These are phyloP conservation scores for Patella depressa DNA, from an alignment of 2,888 invertebrate genomes.

Conservation along the genomic window DNA sequence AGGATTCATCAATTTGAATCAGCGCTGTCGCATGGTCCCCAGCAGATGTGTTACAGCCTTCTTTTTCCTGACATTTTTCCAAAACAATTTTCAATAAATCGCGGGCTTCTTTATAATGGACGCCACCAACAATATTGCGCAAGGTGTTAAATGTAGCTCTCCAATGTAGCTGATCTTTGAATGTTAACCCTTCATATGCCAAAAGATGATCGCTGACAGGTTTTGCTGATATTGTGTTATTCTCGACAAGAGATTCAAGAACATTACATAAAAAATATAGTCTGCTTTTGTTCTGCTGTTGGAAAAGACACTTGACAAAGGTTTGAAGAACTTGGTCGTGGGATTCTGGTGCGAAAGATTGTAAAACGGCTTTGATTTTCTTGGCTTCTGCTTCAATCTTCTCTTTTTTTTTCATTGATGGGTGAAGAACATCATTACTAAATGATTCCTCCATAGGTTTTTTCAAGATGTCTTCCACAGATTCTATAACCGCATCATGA, in stretches of 20 bases:
- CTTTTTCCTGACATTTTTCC: slow-evolving; percentile 83
- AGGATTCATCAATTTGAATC: slow-evolving; percentile 15
- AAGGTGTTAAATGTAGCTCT: slow-evolving; percentile 88
- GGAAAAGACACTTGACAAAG: slow-evolving; percentile 82
- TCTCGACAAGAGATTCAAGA: slow-evolving; percentile 82
- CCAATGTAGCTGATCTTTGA: slow-evolving; percentile 89
- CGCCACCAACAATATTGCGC: slow-evolving; percentile 87
- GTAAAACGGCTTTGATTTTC: slow-evolving; percentile 7
- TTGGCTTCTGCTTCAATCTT: slow-evolving; percentile 67
- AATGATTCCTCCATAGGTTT: slow-evolving; percentile 83
- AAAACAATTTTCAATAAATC: slow-evolving; percentile 74
- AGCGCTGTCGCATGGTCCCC: not conserved
- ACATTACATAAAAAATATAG: slow-evolving; percentile 83
- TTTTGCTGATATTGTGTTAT: slow-evolving; percentile 75
- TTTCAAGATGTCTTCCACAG: not conserved
- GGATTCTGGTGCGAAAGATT: slow-evolving; percentile 74
- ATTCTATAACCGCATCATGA: not conserved
- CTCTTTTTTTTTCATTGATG: slow-evolving; percentile 80
- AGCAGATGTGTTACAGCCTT: not conserved
- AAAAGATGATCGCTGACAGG: slow-evolving; percentile 87
- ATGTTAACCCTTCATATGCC: slow-evolving; percentile 85
- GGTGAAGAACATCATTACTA: slow-evolving; percentile 87
- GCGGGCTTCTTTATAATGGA: slow-evolving; percentile 88
- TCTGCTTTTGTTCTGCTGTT: slow-evolving; percentile 81
- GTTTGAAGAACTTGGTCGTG: slow-evolving; percentile 83